Conservation (phyloP, 2,888 invertebrate genomes). For the Pedicia rivosa region DNA sequence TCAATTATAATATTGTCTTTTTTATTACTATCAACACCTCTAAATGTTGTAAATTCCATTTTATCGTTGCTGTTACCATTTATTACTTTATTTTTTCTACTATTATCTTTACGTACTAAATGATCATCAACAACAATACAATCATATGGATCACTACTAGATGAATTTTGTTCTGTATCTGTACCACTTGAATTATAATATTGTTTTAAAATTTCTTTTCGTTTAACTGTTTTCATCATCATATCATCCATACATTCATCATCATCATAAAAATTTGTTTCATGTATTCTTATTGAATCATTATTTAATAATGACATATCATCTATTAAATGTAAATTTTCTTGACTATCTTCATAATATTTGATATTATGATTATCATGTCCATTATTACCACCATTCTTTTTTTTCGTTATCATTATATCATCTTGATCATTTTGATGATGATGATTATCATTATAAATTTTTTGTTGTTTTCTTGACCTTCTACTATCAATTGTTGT, state of each 20-base stretch:
- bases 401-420: no score
- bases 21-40: conserved; percentile 26
- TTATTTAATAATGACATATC: neutral
- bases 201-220: conserved; percentile 55
- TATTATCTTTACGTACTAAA: conserved; percentile 25
- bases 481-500: neutral
- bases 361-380: conserved; percentile 3
- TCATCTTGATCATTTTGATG: no score
- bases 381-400: no score
- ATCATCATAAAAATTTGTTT: conserved; percentile 50
- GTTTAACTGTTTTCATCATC: conserved; percentile 54
- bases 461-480: neutral
- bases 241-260: conserved; percentile 43
- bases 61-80: conserved; percentile 34
- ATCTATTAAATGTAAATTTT: conserved; percentile 5
- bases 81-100: conserved; percentile 17
- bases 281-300: conserved; percentile 26
- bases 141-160: conserved; percentile 59
- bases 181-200: conserved; percentile 45
- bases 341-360: conserved; percentile 6
- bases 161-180: conserved; percentile 47
- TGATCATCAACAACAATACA: conserved; percentile 77
- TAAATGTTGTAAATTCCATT: conserved; percentile 32
- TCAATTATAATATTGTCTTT: conserved; percentile 38
- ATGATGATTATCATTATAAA: no score